Evolutionary conservation across 2,113 vertebrate genomes (phyloP), one percentile per base, ranked within the genome.

Genomic region (Irena cyanogastra): DNA sequence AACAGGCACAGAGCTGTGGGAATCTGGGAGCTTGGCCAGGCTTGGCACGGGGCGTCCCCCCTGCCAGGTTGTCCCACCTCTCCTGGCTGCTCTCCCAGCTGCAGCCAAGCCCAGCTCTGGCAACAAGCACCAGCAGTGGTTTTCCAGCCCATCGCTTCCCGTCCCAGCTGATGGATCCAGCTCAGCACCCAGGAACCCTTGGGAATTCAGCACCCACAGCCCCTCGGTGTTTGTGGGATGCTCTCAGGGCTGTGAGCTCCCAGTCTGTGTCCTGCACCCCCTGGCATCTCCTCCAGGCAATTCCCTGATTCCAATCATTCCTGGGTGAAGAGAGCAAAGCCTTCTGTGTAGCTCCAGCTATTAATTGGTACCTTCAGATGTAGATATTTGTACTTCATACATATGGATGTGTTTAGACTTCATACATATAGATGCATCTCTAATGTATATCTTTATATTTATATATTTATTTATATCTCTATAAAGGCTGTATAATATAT

Each of bases 81-180:
- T 41, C 5, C 49, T 49, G 76, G 53, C 64, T 44, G 74, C 74
- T 61, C 7, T 20, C 69, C 12, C 11, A 3, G 75, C 39, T 4
- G 6, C 0, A 5, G 80, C 71, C 35, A 0, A 63, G 42, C 31
- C 77, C 85, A 45, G 69, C 5, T 50, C 42, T 87, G 82, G 50
- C 85, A 85, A 70, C 3, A 0, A 44, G 10, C 69, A 78, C 1
- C 82, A 26, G 65, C 9, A 4, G 14, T 0, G 0, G 4, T 89
- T 95, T 95, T 90, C 88, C 82, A 88, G 85, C 69, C 88, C 74
- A 4, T 94, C 78, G 0, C 69, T 28, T 78, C 90, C 87, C 64
- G 11, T 89, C 17, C 10, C 7, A 1, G 64, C 81, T 45, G 72
- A 81, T 0, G 42, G 63, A 41, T 44, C n/a, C 5, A 2, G 59